A percentile compares a stretch with the other conserved stretches of the same genome.
Evolutionary conservation across 2,797 vertebrate species (phyloP).

Genomic region (Argyrosomus regius): DNA sequence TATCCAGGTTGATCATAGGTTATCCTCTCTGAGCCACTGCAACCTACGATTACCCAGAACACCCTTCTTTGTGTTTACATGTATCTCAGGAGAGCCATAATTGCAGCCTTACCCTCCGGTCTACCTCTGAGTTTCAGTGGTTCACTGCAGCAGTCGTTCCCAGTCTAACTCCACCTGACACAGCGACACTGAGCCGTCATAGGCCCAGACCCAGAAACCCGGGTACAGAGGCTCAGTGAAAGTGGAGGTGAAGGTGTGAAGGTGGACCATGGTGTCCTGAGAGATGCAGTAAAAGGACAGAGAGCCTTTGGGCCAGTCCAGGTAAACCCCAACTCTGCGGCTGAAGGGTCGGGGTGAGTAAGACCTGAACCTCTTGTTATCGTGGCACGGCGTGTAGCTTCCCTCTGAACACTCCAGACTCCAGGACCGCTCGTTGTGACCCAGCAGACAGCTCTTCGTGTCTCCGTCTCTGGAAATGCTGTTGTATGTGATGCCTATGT

Average conservation of each 20-base stretch:
- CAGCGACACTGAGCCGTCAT: slow-evolving; percentile 53
- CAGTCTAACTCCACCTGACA: slow-evolving; percentile 67
- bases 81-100: too few relatives aligned
- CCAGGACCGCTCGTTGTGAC: slow-evolving; percentile 71
- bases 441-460: slow-evolving; percentile 58
- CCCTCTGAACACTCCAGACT: slow-evolving; percentile 74
- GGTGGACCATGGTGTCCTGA: slow-evolving; percentile 63
- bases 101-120: too few relatives aligned
- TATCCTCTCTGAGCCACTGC: too few relatives aligned
- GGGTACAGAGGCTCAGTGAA: slow-evolving; percentile 77
- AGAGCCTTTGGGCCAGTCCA: slow-evolving; percentile 60
- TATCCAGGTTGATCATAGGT: too few relatives aligned
- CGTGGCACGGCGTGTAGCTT: slow-evolving; percentile 64
- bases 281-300: slow-evolving; percentile 76
- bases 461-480: slow-evolving; percentile 55
- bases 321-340: slow-evolving; percentile 66
- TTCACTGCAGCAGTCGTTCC: slow-evolving; percentile 66
- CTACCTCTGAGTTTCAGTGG: too few relatives aligned
- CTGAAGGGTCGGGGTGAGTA: slow-evolving; percentile 50
- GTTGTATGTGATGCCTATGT: slow-evolving; percentile 74
- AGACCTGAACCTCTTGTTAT: slow-evolving; percentile 49
- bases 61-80: too few relatives aligned
- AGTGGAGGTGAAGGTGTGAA: slow-evolving; percentile 71
- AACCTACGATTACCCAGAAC: too few relatives aligned
- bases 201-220: slow-evolving; percentile 74